Evolutionary conservation across 2,113 vertebrate species (phyloP), one percentile per base, ranked within the genome.

Genomic region (Miniopterus natalensis): DNA sequence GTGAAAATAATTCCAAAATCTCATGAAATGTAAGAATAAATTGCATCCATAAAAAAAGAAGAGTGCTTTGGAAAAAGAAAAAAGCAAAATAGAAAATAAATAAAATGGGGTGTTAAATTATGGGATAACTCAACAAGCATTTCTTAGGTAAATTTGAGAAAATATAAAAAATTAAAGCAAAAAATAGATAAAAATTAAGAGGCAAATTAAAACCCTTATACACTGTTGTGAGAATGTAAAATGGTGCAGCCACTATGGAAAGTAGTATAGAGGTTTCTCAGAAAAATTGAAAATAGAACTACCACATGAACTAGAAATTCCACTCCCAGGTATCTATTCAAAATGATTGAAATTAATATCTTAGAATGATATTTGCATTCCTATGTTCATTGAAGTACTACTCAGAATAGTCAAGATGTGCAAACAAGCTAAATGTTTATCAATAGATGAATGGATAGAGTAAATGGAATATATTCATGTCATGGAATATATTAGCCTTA

Each of bases 91-190:
- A 63, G 9, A 49, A 36, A 51, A 70, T 74, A 74, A 74, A 74
- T 49, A 12, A 73, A 84, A 61, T 23, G 3, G 6, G 4, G 17
- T 78, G 40, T 74, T 75, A 49, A 23, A 40, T 15, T 71, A 53
- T 85, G 1, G 4, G 85, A 73, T 47, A 42, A 85, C 57, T 53
- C 12, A 42, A 11, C 21, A 73, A 65, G 3, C 1, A 83, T 78
- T n/a, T 92, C 12, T 71, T 42, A 36, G 8, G 21, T 5, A 73
- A 71, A 42, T 94, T 65, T 79, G 25, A 84, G 7, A 59, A 57
- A 57, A 77, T 18, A 40, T 88, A 77, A 21, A 36, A 94, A 88
- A 63, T 59, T 57, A 96, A 83, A 86, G 40, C 7, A 78, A 79
- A 77, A 84, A 83, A 53, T 31, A 74, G 27, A n/a, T 45, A 1